Percentiles rank a stretch among this genome's conserved stretches.
Evolutionary conservation across 2,113 vertebrate genomes (phyloP).

Genomic region (Salminus brasiliensis): DNA sequence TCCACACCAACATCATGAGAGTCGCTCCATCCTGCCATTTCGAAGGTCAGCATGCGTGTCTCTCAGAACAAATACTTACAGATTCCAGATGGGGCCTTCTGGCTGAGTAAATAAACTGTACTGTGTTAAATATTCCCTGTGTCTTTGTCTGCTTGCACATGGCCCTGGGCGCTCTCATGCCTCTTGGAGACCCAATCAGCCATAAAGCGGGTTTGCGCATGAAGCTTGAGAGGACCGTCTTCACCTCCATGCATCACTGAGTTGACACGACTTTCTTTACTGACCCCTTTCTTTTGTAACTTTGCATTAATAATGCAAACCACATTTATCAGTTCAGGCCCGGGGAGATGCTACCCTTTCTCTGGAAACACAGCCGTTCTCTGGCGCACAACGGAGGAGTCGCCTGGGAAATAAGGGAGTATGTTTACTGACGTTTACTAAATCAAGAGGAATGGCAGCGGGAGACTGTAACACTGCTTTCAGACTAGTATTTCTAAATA

Average conservation of each 20-base stretch:
- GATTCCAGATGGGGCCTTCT: conserved; percentile 1
- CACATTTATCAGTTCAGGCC: conserved; percentile 37
- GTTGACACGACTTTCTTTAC: conserved; percentile 1
- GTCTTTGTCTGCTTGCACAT: background rate
- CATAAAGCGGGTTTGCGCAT: conserved; percentile 27
- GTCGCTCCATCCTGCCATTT: background rate
- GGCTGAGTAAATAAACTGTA: background rate
- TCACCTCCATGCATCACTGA: conserved; percentile 9
- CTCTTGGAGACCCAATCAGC: conserved; percentile 11
- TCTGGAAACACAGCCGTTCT: conserved; percentile 13
- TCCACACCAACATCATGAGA: background rate
- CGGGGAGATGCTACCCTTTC: conserved; percentile 28
- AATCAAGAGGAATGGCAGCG: conserved; percentile 45
- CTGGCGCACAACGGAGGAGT: conserved; percentile 27
- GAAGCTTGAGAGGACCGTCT: conserved; percentile 11
- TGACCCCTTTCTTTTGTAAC: conserved; percentile 32
- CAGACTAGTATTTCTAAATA: conserved; percentile 9
- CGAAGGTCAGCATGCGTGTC: background rate
- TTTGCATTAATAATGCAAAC: conserved; percentile 45
- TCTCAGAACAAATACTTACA: background rate
- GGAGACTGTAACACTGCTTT: conserved; percentile 16
- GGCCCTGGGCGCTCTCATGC: background rate
- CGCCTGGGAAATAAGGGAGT: conserved; percentile 47
- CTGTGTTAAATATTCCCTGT: conserved; percentile 9
- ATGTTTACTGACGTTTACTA: conserved; percentile 45